These are phyloP conservation scores for Philereme vetulata DNA, from an alignment of 2,888 invertebrate genomes.

Conservation along the genomic window DNA sequence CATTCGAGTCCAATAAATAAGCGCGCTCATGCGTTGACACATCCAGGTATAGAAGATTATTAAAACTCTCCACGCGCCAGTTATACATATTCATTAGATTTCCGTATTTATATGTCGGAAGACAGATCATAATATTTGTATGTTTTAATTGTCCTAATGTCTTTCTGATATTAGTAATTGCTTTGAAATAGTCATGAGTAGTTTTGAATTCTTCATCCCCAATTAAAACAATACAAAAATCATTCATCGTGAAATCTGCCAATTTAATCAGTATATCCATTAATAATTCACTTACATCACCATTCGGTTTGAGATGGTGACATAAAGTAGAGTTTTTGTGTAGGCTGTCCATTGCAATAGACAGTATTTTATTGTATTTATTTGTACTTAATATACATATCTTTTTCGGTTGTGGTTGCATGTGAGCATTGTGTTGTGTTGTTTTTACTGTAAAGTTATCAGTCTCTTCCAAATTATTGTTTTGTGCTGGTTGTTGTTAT, in stretches of 20 bases:
- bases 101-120: slow-evolving; percentile 19
- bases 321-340: neutral
- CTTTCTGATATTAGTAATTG: slow-evolving; percentile 1
- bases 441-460: too few relatives aligned
- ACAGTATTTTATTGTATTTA: slow-evolving; percentile 5
- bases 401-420: neutral
- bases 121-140: slow-evolving; percentile 9
- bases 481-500: neutral
- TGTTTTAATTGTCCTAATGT: neutral
- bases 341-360: neutral
- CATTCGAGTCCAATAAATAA: slow-evolving; percentile 15
- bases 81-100: slow-evolving; percentile 11
- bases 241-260: slow-evolving; percentile 2
- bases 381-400: slow-evolving; percentile 4
- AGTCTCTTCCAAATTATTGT: neutral
- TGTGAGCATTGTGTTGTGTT: neutral
- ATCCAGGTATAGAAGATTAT: too few relatives aligned
- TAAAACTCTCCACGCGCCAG: too few relatives aligned
- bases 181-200: slow-evolving; percentile 2
- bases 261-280: neutral
- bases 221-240: slow-evolving; percentile 9
- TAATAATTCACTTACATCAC: neutral
- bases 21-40: slow-evolving; percentile 16
- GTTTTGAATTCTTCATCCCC: slow-evolving; percentile 10
- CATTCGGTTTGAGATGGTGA: slow-evolving; percentile 5